A percentile compares a stretch with the other conserved stretches of the same genome.
Evolutionary conservation across 2,888 invertebrate species (phyloP).

Genomic region (Pseudococcus jackbeardsleyi): DNA sequence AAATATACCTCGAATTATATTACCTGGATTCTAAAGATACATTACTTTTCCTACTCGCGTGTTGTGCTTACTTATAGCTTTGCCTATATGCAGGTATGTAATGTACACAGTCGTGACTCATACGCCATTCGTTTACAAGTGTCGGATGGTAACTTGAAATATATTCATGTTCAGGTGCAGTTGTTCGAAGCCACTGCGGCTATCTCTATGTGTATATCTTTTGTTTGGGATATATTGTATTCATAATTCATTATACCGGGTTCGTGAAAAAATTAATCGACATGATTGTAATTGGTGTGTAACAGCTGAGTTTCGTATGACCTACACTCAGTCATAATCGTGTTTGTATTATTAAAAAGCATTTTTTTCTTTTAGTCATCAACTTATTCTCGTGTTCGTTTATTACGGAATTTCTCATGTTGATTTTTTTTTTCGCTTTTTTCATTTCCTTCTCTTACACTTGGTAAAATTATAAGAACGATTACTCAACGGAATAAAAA

Average conservation of each 20-base stretch:
- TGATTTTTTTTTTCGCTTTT: not conserved
- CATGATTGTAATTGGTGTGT: constrained; percentile 12
- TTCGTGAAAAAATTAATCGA: constrained; percentile 46
- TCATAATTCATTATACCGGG: constrained; percentile 38
- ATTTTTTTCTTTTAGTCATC: constrained; percentile 22
- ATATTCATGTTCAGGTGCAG: constrained; percentile 48
- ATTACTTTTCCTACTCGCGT: not conserved
- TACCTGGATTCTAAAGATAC: not conserved
- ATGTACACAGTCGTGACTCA: constrained; percentile 23
- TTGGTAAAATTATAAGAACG: not conserved
- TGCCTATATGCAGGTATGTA: not conserved
- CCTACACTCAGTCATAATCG: constrained; percentile 20
- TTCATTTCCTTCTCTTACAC: not conserved
- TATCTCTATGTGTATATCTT: constrained; percentile 6
- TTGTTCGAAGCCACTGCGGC: constrained; percentile 4
- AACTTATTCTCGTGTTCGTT: not conserved
- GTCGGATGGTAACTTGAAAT: constrained; percentile 20
- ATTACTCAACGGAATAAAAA: not conserved
- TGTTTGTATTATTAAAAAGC: not conserved
- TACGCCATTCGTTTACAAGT: constrained; percentile 30
- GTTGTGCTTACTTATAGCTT: not conserved
- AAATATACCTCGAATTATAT: not conserved
- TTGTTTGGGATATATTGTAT: constrained; percentile 50
- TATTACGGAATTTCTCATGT: constrained; percentile 1
- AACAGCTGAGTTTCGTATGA: constrained; percentile 21